Evolutionary conservation across 2,888 invertebrate genomes (phyloP), one percentile per base, ranked within the genome.

Genomic region (Drosophila anomalata): DNA sequence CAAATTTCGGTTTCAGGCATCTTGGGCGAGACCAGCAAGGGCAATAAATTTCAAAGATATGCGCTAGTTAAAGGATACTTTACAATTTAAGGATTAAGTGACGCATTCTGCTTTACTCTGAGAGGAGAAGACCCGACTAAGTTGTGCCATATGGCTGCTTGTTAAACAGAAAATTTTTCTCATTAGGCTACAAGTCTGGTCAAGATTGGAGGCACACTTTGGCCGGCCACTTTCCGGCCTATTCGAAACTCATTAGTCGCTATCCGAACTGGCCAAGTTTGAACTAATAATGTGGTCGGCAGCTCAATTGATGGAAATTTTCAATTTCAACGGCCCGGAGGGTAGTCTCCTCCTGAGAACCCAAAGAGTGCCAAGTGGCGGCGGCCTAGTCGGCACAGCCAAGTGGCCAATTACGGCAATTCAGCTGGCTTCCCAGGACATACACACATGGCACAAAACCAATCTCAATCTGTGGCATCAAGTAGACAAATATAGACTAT

Each of bases 401-500:
- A 51, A 65, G 73, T 66, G 71, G 67, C 75, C 85, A 82, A 82
- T 82, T 82, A 85, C 41, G 20, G 17, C 79, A 62, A 51, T 17
- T 46, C 57, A 41, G 62, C 68, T 62, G 55, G 39, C 44, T 70
- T 67, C 50, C 65, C 62, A 78, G 71, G 76, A 36, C n/a, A 36
- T 14, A n/a, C 36, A n/a, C 75, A 69, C 55, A 53, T 47, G 75
- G 73, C 61, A 73, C 69, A 85, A 73, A 85, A 57, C 76, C 82
- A 85, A 85, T 82, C 82, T 80, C 82, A 85, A 82, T 79, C 78
- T 74, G 71, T 73, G 65, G 76, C 85, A 85, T 82, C 79, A 79
- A 86, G 83, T 86, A 86, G 80, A 83, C 78, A 83, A 80, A 83
- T 86, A 82, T 86, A 75, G 80, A 82, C 83, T 77, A 62, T 70